Evolutionary conservation across 2,888 invertebrate genomes (phyloP).

Genomic region (Baccha elongata): DNA sequence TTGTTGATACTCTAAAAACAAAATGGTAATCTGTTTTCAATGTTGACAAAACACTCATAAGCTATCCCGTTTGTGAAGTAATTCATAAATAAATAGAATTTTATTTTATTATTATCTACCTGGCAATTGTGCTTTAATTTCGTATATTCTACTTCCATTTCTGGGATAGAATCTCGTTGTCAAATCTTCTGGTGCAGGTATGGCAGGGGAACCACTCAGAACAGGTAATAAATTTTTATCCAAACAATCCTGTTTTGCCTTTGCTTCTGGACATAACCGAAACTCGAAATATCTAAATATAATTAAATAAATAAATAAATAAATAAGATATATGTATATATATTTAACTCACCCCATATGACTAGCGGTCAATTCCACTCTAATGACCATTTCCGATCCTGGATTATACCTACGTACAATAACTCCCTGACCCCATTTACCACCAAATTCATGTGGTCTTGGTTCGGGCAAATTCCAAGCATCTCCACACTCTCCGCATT

Average conservation of each 20-base stretch:
- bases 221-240: conserved; percentile 87
- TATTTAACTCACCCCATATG: conserved; percentile 86
- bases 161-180: conserved; percentile 88
- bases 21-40: no score
- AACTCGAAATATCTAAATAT: conserved; percentile 89
- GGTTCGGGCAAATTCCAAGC: conserved; percentile 89
- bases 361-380: conserved; percentile 93
- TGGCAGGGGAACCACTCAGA: conserved; percentile 80
- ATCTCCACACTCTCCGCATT: conserved; percentile 94
- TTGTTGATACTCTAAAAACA: no score
- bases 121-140: conserved; percentile 87
- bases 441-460: conserved; percentile 91
- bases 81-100: no score
- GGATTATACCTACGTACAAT: conserved; percentile 91
- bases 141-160: conserved; percentile 91
- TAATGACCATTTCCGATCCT: conserved; percentile 86
- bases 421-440: conserved; percentile 91
- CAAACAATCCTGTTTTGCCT: conserved; percentile 89
- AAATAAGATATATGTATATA: not conserved
- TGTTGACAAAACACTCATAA: no score
- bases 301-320: not conserved
- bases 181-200: conserved; percentile 83
- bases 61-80: no score
- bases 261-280: conserved; percentile 89
- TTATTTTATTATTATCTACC: conserved; percentile 75